Conservation (phyloP, 2,888 invertebrate species). For the Calameuta filiformis region DNA sequence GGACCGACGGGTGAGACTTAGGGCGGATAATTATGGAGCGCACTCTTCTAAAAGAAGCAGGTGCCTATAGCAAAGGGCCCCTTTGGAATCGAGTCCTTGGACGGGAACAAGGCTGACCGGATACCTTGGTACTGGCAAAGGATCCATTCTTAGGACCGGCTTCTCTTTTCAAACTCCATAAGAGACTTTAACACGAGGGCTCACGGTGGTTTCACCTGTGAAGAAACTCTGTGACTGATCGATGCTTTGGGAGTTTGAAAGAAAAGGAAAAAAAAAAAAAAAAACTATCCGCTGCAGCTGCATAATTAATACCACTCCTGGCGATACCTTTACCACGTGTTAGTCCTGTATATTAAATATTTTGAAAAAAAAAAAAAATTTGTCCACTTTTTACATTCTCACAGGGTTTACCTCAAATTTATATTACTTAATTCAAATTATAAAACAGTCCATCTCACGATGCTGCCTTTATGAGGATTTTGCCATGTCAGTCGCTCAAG, state of each 20-base stretch:
- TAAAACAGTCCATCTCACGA: conserved; percentile 55
- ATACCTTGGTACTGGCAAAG: not conserved
- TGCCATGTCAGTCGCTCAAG: conserved; percentile 48
- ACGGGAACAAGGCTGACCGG: not conserved
- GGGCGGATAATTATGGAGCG: conserved; percentile 63
- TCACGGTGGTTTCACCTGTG: not conserved
- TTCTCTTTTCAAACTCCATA: not conserved
- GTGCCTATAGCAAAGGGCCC: conserved; percentile 53
- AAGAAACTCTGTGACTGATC: not conserved
- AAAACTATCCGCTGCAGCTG: not conserved
- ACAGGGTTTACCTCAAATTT: conserved; percentile 41
- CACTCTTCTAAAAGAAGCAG: conserved; percentile 62
- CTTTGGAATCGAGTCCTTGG: conserved; percentile 52
- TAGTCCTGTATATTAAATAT: not conserved
- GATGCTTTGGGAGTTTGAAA: not conserved
- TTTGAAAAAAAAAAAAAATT: not conserved
- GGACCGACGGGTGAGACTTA: conserved; percentile 59
- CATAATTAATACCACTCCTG: not conserved
- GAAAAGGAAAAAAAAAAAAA: not conserved
- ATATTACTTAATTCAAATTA: conserved; percentile 56
- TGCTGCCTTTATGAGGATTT: conserved; percentile 56
- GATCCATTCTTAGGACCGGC: not conserved
- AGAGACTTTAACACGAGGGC: not conserved
- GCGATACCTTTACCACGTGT: not conserved
- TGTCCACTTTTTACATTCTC: not conserved